Percentiles rank a stretch among this genome's conserved stretches.
Conservation (phyloP, 2,113 vertebrate species). For the Ursus arctos region DNA sequence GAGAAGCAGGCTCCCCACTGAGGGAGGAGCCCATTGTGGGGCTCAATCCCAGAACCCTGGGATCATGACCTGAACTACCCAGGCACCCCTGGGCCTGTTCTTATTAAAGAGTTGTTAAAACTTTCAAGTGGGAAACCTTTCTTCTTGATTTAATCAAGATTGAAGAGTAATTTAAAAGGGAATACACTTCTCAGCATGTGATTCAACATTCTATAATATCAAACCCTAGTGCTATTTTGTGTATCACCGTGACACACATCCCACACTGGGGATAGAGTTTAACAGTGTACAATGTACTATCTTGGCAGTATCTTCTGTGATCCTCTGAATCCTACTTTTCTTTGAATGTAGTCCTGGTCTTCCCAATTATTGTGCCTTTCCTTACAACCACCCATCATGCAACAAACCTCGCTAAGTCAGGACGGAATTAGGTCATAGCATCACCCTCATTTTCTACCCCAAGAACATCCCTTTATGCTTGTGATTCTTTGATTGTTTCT, state of each 20-base stretch:
- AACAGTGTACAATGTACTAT: not conserved
- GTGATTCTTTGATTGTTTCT: not conserved
- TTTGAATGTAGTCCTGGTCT: not conserved
- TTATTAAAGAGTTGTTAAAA: not conserved
- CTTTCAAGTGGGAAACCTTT: slow-evolving; percentile 5
- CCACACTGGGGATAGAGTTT: not conserved
- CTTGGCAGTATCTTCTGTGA: not conserved
- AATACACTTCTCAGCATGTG: not conserved
- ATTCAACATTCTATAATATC: not conserved
- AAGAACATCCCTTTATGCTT: not conserved
- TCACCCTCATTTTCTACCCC: not conserved
- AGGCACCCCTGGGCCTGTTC: not conserved
- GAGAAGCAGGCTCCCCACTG: too few species aligned
- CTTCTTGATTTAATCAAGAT: not conserved
- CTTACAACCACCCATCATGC: too few species aligned
- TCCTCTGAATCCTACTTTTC: not conserved
- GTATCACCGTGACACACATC: accelerated
- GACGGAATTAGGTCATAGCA: not conserved
- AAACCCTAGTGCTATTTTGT: not conserved
- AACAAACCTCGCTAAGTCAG: too few species aligned
- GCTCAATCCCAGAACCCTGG: too few species aligned
- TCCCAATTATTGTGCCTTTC: not conserved
- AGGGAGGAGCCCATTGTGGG: too few species aligned
- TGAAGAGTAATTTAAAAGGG: not conserved
- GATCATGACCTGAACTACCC: not conserved